Evolutionary conservation across 2,113 vertebrate species (phyloP).

Genomic region (Melospiza melodia): DNA sequence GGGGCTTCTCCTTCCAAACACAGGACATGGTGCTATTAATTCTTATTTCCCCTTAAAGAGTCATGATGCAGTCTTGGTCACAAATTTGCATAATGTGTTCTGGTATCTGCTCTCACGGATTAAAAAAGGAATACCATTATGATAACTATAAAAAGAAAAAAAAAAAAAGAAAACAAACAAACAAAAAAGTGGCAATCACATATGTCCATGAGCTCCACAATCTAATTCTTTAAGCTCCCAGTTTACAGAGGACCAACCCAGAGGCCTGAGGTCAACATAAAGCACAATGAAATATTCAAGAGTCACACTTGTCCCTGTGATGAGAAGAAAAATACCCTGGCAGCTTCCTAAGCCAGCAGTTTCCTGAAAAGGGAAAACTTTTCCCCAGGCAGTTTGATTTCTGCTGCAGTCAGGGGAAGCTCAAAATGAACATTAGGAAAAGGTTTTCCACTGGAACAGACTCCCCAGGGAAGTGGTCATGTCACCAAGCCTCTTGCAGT

Average conservation of each 20-base stretch:
- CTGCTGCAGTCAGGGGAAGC: background rate
- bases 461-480: background rate
- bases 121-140: background rate
- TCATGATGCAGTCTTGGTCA: background rate
- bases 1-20: background rate
- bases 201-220: background rate
- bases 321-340: background rate
- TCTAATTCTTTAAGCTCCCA: background rate
- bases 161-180: background rate
- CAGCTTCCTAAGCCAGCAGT: background rate
- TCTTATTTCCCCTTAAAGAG: background rate
- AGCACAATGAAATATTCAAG: background rate
- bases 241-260: background rate
- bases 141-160: background rate
- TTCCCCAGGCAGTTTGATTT: background rate
- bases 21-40: background rate
- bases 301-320: background rate
- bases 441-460: background rate
- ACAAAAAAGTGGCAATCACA: background rate
- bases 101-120: background rate
- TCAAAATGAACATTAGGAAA: background rate
- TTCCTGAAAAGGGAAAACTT: background rate
- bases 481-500: background rate
- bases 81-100: background rate
- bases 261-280: background rate